phyloP scores from a whole-genome alignment of 92 coral and sea anemone genomes.

The Siderastrea radians region DNA sequence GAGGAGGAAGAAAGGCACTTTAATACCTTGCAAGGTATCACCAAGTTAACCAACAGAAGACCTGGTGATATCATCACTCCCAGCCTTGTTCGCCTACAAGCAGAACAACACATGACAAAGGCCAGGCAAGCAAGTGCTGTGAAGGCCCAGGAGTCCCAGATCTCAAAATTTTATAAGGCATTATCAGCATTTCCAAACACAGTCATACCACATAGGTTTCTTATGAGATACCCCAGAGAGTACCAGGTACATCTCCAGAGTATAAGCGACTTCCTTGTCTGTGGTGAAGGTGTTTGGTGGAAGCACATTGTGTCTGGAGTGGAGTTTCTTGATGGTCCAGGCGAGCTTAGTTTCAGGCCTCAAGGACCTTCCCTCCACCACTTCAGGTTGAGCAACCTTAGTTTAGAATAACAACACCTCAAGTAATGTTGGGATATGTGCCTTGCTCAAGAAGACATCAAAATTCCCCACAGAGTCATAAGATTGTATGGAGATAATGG shows the following conservation, averaged over 20 bases:
- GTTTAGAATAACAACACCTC: slow-evolving; percentile 58
- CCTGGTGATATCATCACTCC: slow-evolving; percentile 48
- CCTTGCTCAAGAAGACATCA: slow-evolving; percentile 5
- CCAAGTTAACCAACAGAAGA: slow-evolving; percentile 50
- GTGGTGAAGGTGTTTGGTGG: slow-evolving; percentile 81
- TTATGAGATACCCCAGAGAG: slow-evolving; percentile 34
- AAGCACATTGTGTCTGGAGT: slow-evolving; percentile 45
- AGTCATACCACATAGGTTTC: slow-evolving; percentile 41
- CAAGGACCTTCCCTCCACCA: slow-evolving; percentile 78
- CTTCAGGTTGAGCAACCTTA: slow-evolving; percentile 61
- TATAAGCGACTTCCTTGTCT: slow-evolving; percentile 65
- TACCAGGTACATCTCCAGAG: slow-evolving; percentile 68
- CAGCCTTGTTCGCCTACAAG: slow-evolving; percentile 46
- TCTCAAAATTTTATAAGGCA: slow-evolving; percentile 38
- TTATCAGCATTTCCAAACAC: slow-evolving; percentile 42
- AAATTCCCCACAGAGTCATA: slow-evolving; percentile 42
- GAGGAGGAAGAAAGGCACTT: slow-evolving; percentile 52
- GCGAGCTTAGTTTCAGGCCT: slow-evolving; percentile 34
- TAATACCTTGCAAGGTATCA: slow-evolving; percentile 15
- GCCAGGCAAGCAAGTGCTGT: slow-evolving; percentile 37
- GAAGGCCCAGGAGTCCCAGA: slow-evolving; percentile 41
- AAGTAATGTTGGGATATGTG: slow-evolving; percentile 39
- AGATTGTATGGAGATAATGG: slow-evolving; percentile 41
- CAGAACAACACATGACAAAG: slow-evolving; percentile 24
- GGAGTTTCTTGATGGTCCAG: slow-evolving; percentile 75